Evolutionary conservation across 2,113 vertebrate species (phyloP).

Genomic region (Chascanopsetta lugubris): DNA sequence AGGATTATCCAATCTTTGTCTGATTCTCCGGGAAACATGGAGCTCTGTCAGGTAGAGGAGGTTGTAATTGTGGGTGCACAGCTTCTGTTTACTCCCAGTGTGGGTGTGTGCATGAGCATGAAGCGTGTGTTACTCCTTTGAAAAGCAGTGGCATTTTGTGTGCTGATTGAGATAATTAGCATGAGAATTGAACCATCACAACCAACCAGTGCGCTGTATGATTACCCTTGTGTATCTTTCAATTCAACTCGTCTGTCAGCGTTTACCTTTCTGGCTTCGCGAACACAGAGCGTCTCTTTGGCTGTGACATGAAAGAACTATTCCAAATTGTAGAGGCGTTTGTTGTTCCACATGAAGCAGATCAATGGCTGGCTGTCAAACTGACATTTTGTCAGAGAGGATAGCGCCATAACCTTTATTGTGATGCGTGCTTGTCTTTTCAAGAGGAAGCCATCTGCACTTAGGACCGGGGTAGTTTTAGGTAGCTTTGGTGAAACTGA

Average conservation of each 20-base stretch:
- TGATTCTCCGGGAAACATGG: slow-evolving; percentile 69
- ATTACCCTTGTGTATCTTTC: slow-evolving; percentile 63
- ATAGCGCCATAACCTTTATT: slow-evolving; percentile 37
- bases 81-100: slow-evolving; percentile 52
- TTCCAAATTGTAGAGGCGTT: slow-evolving; percentile 38
- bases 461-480: slow-evolving; percentile 13
- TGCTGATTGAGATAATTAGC: slow-evolving; percentile 80
- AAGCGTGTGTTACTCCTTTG: slow-evolving; percentile 45
- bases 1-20: slow-evolving; percentile 72
- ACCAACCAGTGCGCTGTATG: slow-evolving; percentile 57
- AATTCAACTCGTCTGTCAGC: slow-evolving; percentile 47
- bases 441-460: slow-evolving; percentile 20
- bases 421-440: slow-evolving; percentile 30
- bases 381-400: slow-evolving; percentile 40
- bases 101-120: not conserved
- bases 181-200: slow-evolving; percentile 83
- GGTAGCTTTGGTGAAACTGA: slow-evolving; percentile 33
- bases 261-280: slow-evolving; percentile 41
- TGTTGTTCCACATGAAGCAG: slow-evolving; percentile 44
- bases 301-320: slow-evolving; percentile 61
- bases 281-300: slow-evolving; percentile 32
- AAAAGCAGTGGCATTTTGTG: slow-evolving; percentile 58
- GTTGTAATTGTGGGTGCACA: slow-evolving; percentile 62
- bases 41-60: slow-evolving; percentile 64
- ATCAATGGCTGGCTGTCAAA: slow-evolving; percentile 65